These are phyloP conservation scores for Globodera rostochiensis DNA, from an alignment of 1,140 invertebrate genomes.

Conservation along the genomic window DNA sequence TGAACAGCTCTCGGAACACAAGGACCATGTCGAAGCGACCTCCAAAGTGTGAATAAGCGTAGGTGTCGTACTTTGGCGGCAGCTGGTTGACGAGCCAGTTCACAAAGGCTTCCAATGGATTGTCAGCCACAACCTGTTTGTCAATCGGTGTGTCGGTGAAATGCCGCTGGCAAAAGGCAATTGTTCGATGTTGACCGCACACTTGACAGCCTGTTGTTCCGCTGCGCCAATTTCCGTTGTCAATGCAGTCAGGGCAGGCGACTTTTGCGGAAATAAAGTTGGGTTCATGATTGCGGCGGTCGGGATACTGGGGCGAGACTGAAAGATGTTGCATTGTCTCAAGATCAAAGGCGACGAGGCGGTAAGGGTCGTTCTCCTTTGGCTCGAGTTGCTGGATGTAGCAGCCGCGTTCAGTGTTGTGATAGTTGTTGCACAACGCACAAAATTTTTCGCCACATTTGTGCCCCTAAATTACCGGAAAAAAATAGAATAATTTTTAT, in stretches of 20 bases:
- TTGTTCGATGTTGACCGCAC: not conserved
- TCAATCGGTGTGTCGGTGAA: not conserved
- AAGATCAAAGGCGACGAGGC: not conserved
- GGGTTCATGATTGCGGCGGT: not conserved
- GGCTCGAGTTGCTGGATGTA: not conserved
- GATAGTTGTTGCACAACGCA: not conserved
- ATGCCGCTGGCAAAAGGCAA: not conserved
- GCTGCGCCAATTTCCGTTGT: not conserved
- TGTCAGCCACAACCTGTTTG: not conserved
- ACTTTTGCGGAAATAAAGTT: slow-evolving; percentile 3
- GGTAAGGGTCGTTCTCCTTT: not conserved
- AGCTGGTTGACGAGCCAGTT: not conserved
- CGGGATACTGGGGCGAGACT: not conserved
- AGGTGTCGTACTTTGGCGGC: not conserved
- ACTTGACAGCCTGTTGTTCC: not conserved
- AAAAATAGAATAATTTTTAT: no score
- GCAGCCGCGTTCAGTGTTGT: not conserved
- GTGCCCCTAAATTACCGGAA: not conserved
- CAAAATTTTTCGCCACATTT: not conserved
- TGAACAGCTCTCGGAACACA: not conserved
- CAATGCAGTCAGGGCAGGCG: not conserved
- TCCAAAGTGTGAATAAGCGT: not conserved
- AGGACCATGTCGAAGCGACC: slow-evolving; percentile 15
- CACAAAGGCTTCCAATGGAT: not conserved
- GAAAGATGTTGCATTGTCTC: not conserved